A percentile compares a stretch with the other conserved stretches of the same genome.
Evolutionary conservation across 2,113 vertebrate species (phyloP).

Genomic region (Passer domesticus): DNA sequence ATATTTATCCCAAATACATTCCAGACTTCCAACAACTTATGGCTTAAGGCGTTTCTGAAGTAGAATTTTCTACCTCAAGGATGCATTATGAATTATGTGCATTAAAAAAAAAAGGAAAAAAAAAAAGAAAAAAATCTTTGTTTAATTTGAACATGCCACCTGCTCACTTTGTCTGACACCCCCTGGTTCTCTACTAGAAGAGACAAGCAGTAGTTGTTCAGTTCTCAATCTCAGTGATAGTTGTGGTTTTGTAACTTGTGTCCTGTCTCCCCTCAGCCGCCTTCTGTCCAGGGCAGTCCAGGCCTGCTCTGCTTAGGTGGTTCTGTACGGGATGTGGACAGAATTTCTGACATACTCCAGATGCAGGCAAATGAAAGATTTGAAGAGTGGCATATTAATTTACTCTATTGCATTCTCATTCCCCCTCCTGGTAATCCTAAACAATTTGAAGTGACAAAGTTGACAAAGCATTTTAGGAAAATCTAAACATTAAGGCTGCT

Average conservation of each 20-base stretch:
- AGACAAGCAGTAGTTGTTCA: not conserved
- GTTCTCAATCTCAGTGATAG: not conserved
- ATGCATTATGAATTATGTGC: not conserved
- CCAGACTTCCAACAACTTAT: not conserved
- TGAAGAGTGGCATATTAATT: not conserved
- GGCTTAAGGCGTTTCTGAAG: not conserved
- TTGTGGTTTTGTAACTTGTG: not conserved
- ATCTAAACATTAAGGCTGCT: not conserved
- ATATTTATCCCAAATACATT: not conserved
- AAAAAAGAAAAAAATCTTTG: not conserved
- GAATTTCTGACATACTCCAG: not conserved
- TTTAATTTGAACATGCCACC: not conserved
- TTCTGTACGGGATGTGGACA: not conserved
- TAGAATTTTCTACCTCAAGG: not conserved
- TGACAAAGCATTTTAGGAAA: not conserved
- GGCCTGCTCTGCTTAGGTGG: not conserved
- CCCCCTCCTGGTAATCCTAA: not conserved
- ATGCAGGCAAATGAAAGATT: not conserved
- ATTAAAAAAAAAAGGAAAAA: not conserved
- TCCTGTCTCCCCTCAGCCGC: not conserved
- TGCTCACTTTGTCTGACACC: not conserved
- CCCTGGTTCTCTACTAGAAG: not conserved
- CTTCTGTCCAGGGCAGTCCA: not conserved
- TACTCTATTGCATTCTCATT: not conserved
- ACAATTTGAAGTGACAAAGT: not conserved